Percentiles rank a stretch among this genome's conserved stretches.
phyloP scores from a whole-genome alignment of 2,113 vertebrate species.

The Galbula dea region DNA sequence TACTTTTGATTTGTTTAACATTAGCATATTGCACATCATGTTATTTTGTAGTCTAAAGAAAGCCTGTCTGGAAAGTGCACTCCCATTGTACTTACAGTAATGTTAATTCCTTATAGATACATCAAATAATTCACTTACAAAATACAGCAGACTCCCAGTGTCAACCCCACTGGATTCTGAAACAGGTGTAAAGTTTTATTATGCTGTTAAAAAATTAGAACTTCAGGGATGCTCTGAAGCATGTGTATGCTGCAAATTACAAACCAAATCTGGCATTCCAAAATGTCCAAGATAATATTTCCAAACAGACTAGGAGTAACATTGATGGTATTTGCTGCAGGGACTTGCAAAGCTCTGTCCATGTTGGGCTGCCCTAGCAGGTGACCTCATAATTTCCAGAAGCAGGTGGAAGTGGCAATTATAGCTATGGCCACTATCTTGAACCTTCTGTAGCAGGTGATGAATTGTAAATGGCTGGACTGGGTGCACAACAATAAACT shows the following conservation, averaged over 20 bases:
- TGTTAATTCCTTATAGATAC: background rate
- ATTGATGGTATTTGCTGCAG: background rate
- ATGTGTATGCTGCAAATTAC: background rate
- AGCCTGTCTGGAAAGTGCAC: background rate
- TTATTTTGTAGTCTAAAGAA: background rate
- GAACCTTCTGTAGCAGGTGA: constrained; percentile 83
- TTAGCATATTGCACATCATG: fast-evolving
- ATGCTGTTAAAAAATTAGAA: background rate
- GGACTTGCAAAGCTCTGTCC: constrained; percentile 44
- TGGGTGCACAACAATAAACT: constrained; percentile 84
- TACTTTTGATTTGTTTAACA: background rate
- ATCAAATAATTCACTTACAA: background rate
- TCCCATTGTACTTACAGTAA: background rate
- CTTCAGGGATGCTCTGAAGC: background rate
- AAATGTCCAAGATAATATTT: background rate
- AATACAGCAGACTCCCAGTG: background rate
- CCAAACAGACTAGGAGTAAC: background rate
- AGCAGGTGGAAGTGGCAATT: constrained; percentile 88
- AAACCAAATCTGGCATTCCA: background rate
- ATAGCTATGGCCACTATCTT: constrained; percentile 79
- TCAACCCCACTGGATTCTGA: background rate
- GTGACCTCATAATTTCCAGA: constrained; percentile 86
- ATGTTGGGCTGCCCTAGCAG: constrained; percentile 69
- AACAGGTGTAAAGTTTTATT: background rate
- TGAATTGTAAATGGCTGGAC: constrained; percentile 90